These are phyloP conservation scores for Smittia aterrima DNA, from an alignment of 2,888 invertebrate species.

Conservation along the genomic window DNA sequence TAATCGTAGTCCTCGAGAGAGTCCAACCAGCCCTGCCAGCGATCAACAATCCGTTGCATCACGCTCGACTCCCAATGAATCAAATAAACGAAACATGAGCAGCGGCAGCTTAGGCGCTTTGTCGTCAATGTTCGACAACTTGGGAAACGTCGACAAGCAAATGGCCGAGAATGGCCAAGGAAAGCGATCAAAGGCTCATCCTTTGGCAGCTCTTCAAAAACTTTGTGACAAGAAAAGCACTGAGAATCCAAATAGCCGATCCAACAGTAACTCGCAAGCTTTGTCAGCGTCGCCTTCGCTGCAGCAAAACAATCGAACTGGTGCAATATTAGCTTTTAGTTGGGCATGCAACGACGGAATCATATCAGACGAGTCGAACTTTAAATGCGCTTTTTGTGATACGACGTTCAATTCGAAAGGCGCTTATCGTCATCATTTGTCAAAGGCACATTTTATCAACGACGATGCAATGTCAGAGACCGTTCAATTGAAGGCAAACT, in stretches of 20 bases:
- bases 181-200: constrained; percentile 77
- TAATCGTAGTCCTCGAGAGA: constrained; percentile 55
- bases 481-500: constrained; percentile 58
- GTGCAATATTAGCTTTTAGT: constrained; percentile 84
- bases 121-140: constrained; percentile 86
- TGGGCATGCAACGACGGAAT: constrained; percentile 94
- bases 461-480: constrained; percentile 83
- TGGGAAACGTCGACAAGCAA: constrained; percentile 48
- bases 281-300: constrained; percentile 55
- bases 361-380: constrained; percentile 79
- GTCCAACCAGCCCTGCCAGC: constrained; percentile 71
- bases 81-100: not conserved
- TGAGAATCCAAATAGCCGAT: constrained; percentile 46
- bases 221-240: constrained; percentile 86
- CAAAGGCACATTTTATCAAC: constrained; percentile 93
- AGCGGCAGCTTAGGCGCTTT: constrained; percentile 69
- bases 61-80: constrained; percentile 59
- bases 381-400: constrained; percentile 94
- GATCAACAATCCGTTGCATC: constrained; percentile 69
- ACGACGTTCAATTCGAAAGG: constrained; percentile 96
- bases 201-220: constrained; percentile 90
- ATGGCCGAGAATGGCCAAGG: constrained; percentile 34
- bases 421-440: constrained; percentile 92
- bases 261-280: constrained; percentile 52
- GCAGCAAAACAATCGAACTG: constrained; percentile 59